Conservation (phyloP, 2,888 invertebrate genomes). For the Miltochrista miniata region DNA sequence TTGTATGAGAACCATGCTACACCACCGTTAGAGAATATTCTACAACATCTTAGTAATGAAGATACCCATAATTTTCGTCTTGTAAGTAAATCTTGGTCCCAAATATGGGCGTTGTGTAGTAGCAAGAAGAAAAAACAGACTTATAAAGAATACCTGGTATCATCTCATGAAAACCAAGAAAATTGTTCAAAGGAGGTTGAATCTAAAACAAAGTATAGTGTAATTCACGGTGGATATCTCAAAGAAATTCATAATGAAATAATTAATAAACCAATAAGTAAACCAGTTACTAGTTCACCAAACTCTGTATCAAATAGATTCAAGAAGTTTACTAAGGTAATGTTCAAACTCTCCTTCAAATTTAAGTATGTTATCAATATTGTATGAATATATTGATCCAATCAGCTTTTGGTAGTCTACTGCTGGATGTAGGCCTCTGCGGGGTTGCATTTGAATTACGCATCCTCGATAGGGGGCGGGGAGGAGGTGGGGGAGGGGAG, state of each 20-base stretch:
- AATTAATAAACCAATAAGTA: slow-evolving; percentile 36
- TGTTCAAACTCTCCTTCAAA: not conserved
- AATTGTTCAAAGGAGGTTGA: slow-evolving; percentile 41
- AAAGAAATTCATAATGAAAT: slow-evolving; percentile 67
- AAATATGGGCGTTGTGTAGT: slow-evolving; percentile 59
- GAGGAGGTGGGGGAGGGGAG: too few relatives aligned
- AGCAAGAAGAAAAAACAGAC: slow-evolving; percentile 54
- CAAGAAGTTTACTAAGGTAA: slow-evolving; percentile 69
- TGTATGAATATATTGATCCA: too few relatives aligned
- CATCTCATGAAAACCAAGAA: slow-evolving; percentile 66
- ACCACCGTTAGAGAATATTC: slow-evolving; percentile 65
- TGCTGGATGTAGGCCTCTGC: too few relatives aligned
- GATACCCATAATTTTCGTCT: slow-evolving; percentile 69
- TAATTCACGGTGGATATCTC: slow-evolving; percentile 46
- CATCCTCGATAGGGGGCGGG: too few relatives aligned
- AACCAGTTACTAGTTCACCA: slow-evolving; percentile 57
- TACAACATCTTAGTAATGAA: slow-evolving; percentile 62
- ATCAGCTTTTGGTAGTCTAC: too few relatives aligned
- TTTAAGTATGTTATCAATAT: too few relatives aligned
- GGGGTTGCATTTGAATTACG: too few relatives aligned
- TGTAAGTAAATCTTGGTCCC: slow-evolving; percentile 67
- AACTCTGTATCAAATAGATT: slow-evolving; percentile 72
- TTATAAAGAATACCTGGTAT: slow-evolving; percentile 52
- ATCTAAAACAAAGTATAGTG: slow-evolving; percentile 35
- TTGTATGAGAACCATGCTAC: slow-evolving; percentile 53